phyloP scores from a whole-genome alignment of 2,113 vertebrate genomes.

The Mesitornis unicolor region DNA sequence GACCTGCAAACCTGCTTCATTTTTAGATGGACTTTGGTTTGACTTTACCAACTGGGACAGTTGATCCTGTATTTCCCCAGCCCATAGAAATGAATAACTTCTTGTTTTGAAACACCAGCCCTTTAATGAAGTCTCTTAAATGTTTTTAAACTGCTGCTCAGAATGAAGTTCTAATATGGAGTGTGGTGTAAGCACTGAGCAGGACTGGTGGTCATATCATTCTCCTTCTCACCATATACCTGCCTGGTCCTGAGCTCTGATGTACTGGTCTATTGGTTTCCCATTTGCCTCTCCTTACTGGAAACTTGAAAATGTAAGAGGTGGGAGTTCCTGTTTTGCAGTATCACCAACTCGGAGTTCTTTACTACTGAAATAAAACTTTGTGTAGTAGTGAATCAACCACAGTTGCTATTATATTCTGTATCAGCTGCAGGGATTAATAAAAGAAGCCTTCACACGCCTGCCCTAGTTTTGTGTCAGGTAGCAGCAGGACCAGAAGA shows the following conservation, averaged over 20 bases:
- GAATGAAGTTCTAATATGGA: background rate
- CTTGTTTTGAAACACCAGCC: background rate
- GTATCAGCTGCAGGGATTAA: background rate
- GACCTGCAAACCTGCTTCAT: background rate
- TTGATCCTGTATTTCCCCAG: background rate
- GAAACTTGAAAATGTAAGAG: background rate
- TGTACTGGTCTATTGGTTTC: background rate
- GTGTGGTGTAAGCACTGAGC: background rate
- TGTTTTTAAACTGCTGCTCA: background rate
- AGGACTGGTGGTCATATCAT: background rate
- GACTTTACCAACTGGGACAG: background rate
- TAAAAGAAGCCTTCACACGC: background rate
- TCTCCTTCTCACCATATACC: background rate
- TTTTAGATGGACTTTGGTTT: background rate
- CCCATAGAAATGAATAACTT: background rate
- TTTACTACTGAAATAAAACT: background rate
- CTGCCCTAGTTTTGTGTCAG: background rate
- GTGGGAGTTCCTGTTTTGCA: background rate
- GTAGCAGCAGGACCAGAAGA: background rate
- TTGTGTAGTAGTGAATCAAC: background rate
- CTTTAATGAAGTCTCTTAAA: background rate
- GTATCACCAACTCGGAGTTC: background rate
- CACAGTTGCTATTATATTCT: background rate
- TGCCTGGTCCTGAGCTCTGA: background rate
- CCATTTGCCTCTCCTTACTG: background rate